Base-by-base conservation (phyloP, 2,888 invertebrate species). In the Ptychoptera contaminata region DNA sequence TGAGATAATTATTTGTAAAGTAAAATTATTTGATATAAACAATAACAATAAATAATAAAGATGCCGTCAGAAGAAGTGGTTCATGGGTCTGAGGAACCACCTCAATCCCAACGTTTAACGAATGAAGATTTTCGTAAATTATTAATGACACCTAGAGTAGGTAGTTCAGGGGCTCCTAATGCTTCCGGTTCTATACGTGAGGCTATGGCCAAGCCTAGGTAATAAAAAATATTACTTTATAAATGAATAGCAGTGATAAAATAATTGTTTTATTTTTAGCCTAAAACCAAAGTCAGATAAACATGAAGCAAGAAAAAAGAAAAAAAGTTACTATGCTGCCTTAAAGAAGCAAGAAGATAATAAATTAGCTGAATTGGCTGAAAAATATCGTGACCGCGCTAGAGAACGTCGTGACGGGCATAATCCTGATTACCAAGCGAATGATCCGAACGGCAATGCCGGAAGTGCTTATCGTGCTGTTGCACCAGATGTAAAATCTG, bases 91-190 rank as follows among this genome's bases (percentile, higher is more conserved):
- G 69, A 72, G 51, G 74, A 74, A 52, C 74, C 74, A 45, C 79
- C 80, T 37, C 74, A 72, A 49, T 85, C 86, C 1, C 82, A 82
- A 56, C 75, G 86, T 52, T 72, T 97, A 44, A 94, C 94, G 8
- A 97, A 97, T 71, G 96, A 92, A 61, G 97, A 97, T 68, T 97
- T 97, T 60, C 78, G 96, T 45, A 93, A 92, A 60, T 69, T 97
- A 43, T 67, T 97, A 52, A 94, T 94, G 84, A 96, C 96, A 1
- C 96, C 97, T 0, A 73, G 92, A 48, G 76, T 82, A 7, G 81
- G 84, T 1, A 72, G 76, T 40, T 72, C 62, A 53, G 65, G 36
- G 23, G 44, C 53, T 52, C 74, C 67, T 4, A 50, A 52, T 41
- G 38, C 47, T 16, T 59, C 62, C 1, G 79, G 79, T 5, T 79